Evolutionary conservation across 23 tunicate species (phyloP).

Genomic region (Trididemnum nubilum): DNA sequence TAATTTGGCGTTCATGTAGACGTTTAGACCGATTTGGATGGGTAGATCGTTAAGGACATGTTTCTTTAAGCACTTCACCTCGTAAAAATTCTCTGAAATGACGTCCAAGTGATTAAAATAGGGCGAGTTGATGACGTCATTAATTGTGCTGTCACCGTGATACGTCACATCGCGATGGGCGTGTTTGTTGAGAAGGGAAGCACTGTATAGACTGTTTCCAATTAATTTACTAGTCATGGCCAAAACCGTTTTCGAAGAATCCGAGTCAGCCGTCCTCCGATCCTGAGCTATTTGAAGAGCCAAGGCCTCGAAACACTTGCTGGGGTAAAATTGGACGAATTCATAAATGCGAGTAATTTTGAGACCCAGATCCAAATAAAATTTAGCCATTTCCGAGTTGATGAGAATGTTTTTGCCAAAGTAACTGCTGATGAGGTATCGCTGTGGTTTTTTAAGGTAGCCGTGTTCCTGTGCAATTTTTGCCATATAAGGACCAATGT

Average conservation of each 20-base stretch:
- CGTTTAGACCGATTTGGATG: constrained; percentile 1
- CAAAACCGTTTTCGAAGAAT: neutral
- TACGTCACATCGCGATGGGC: neutral
- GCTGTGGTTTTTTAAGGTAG: too few relatives aligned
- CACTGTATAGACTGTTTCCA: neutral
- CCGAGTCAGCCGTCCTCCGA: neutral
- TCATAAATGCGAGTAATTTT: neutral
- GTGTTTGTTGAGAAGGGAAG: neutral
- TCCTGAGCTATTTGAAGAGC: neutral
- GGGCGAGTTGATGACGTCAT: neutral
- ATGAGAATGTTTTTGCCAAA: too few relatives aligned
- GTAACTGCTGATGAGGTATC: too few relatives aligned
- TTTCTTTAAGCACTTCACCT: neutral
- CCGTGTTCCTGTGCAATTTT: too few relatives aligned
- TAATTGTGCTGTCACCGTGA: neutral
- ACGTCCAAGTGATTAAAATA: neutral
- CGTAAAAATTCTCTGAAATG: neutral
- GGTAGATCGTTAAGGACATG: neutral
- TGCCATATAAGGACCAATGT: too few relatives aligned
- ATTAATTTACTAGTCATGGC: neutral
- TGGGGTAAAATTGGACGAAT: neutral
- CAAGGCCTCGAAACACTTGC: neutral
- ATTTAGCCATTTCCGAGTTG: too few relatives aligned
- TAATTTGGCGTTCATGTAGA: constrained; percentile 10
- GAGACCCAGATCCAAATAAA: too few relatives aligned